A percentile compares a stretch with the other conserved stretches of the same genome.
Conservation (phyloP, 2,888 invertebrate species). For the Leptopilina drosophilae region DNA sequence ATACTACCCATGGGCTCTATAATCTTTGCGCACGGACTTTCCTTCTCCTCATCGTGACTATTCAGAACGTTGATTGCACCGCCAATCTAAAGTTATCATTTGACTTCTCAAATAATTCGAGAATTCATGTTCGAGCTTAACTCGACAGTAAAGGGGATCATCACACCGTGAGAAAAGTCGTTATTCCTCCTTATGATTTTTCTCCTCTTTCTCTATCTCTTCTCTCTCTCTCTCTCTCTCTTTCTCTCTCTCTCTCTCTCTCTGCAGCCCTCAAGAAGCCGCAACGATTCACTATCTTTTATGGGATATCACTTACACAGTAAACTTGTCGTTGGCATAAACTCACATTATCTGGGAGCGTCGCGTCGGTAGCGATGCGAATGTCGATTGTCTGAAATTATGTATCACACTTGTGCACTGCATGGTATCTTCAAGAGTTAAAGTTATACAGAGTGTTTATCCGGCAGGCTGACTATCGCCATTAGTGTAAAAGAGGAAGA, state of each 20-base stretch:
- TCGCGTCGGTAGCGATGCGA: slow-evolving; percentile 30
- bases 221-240: background rate
- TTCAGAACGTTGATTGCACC: slow-evolving; percentile 52
- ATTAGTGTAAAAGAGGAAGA: slow-evolving; percentile 37
- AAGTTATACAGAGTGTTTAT: slow-evolving; percentile 31
- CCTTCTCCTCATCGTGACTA: slow-evolving; percentile 44
- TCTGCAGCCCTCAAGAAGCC: background rate
- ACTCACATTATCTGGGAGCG: slow-evolving; percentile 38
- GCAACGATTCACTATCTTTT: slow-evolving; percentile 28
- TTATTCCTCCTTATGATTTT: slow-evolving; percentile 37
- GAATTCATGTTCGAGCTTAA: slow-evolving; percentile 29
- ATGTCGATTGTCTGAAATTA: slow-evolving; percentile 39
- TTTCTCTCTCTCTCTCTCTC: background rate
- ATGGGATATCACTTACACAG: slow-evolving; percentile 36
- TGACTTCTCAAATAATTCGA: slow-evolving; percentile 53
- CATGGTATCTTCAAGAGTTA: slow-evolving; percentile 24
- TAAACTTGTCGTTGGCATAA: slow-evolving; percentile 37
- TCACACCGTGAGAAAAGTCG: slow-evolving; percentile 28
- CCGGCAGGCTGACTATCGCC: slow-evolving; percentile 26
- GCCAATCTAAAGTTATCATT: slow-evolving; percentile 48
- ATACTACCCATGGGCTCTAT: slow-evolving; percentile 46
- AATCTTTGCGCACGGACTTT: slow-evolving; percentile 41
- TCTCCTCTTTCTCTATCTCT: background rate
- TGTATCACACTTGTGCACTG: slow-evolving; percentile 35
- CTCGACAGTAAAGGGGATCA: slow-evolving; percentile 38